phyloP scores from a whole-genome alignment of 1,140 invertebrate species.

The Drosophila nikananu region DNA sequence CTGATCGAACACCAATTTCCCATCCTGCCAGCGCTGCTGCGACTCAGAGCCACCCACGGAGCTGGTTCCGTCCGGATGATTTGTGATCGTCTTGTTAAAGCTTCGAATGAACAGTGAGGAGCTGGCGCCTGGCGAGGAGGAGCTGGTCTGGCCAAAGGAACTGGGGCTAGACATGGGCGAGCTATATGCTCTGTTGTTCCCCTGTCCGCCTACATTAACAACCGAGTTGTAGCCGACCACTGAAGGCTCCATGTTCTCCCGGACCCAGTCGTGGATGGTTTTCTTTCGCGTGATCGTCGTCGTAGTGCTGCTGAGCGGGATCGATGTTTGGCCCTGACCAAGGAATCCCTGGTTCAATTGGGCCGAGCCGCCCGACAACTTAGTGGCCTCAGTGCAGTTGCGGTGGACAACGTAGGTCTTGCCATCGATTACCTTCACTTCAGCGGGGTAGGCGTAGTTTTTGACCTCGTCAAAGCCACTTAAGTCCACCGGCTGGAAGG shows the following conservation, averaged over 20 bases:
- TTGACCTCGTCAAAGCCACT: conserved; percentile 76
- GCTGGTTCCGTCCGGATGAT: conserved; percentile 63
- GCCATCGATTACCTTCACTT: conserved; percentile 78
- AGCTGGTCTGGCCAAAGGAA: conserved; percentile 14
- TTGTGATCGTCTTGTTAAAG: conserved; percentile 71
- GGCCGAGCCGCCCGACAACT: conserved; percentile 34
- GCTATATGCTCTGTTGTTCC: background rate
- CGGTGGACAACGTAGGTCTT: conserved; percentile 80
- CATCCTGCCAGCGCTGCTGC: conserved; percentile 72
- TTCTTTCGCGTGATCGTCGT: conserved; percentile 54
- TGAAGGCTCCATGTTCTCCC: conserved; percentile 63
- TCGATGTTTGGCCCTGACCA: conserved; percentile 18
- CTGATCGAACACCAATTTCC: conserved; percentile 69
- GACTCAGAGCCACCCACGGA: conserved; percentile 66
- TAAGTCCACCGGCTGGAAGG: conserved; percentile 64
- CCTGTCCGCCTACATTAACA: conserved; percentile 47
- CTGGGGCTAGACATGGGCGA: conserved; percentile 27
- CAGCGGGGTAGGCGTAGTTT: conserved; percentile 77
- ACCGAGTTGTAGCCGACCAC: conserved; percentile 71
- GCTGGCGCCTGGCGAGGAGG: conserved; percentile 21
- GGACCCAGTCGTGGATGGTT: conserved; percentile 66
- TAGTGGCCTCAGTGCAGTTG: conserved; percentile 77
- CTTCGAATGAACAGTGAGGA: conserved; percentile 56
- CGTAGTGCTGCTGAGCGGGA: conserved; percentile 26
- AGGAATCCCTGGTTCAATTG: conserved; percentile 29